Evolutionary conservation across 1,140 invertebrate genomes (phyloP).

Genomic region (Camponotus floridanus): DNA sequence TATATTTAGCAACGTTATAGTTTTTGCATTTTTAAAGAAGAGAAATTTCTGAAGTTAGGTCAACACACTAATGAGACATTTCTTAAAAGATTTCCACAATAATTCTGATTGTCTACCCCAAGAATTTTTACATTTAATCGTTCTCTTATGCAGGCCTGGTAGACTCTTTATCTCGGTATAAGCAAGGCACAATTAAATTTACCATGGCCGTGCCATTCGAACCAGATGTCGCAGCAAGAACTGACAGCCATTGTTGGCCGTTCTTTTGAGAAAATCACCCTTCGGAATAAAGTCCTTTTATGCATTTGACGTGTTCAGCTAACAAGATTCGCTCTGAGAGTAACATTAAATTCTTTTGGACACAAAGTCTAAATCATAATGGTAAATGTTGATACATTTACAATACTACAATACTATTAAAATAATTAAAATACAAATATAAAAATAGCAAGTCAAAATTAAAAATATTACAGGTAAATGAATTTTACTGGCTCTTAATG

Average conservation of each 20-base stretch:
- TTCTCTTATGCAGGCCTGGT: background rate
- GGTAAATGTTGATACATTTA: slow-evolving; percentile 17
- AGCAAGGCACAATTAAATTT: slow-evolving; percentile 55
- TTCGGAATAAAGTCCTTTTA: slow-evolving; percentile 50
- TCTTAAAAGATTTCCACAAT: slow-evolving; percentile 6
- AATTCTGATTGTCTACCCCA: background rate
- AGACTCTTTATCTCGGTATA: slow-evolving; percentile 30
- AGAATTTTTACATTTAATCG: slow-evolving; percentile 17
- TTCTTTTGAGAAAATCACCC: slow-evolving; percentile 46
- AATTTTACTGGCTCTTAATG: background rate
- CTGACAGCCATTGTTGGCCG: slow-evolving; percentile 53
- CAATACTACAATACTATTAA: background rate
- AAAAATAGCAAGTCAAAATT: slow-evolving; percentile 9
- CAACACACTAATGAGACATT: slow-evolving; percentile 23
- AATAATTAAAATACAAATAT: slow-evolving; percentile 12
- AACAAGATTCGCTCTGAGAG: slow-evolving; percentile 52
- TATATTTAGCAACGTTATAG: background rate
- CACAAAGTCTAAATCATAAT: slow-evolving; percentile 17
- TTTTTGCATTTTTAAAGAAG: background rate
- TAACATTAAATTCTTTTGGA: slow-evolving; percentile 57
- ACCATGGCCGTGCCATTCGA: slow-evolving; percentile 40
- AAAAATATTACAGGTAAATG: background rate
- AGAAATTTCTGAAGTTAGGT: background rate
- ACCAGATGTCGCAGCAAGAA: slow-evolving; percentile 44
- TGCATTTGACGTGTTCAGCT: slow-evolving; percentile 50